phyloP scores from a whole-genome alignment of 2,888 invertebrate species.

The Neoscelio sp. region DNA sequence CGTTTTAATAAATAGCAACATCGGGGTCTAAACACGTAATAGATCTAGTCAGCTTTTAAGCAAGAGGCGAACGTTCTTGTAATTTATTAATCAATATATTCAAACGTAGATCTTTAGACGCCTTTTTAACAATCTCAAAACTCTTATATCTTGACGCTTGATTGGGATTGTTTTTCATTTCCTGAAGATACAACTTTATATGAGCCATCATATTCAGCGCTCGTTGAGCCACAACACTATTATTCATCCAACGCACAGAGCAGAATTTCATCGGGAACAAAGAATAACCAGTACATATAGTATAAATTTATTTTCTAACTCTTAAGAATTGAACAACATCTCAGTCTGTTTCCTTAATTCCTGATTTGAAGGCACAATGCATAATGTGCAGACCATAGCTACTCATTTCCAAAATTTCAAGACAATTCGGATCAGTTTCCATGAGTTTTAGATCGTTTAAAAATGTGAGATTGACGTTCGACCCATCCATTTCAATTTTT shows the following conservation, averaged over 20 bases:
- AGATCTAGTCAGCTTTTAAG: conserved; percentile 28
- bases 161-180: conserved; percentile 38
- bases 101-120: conserved; percentile 48
- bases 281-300: conserved; percentile 43
- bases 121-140: conserved; percentile 39
- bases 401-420: conserved; percentile 71
- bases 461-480: conserved; percentile 13
- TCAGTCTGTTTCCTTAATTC: conserved; percentile 68
- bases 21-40: conserved; percentile 33
- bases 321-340: conserved; percentile 67
- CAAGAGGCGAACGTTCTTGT: conserved; percentile 36
- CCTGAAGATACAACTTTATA: conserved; percentile 59
- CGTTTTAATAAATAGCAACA: conserved; percentile 9
- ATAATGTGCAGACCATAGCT: conserved; percentile 72
- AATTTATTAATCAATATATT: conserved; percentile 21
- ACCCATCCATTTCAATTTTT: conserved; percentile 40
- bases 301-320: conserved; percentile 72
- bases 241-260: conserved; percentile 71
- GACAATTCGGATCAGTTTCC: conserved; percentile 14
- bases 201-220: conserved; percentile 62
- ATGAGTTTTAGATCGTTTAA: not conserved
- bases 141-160: conserved; percentile 48
- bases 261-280: conserved; percentile 74
- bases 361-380: conserved; percentile 72
- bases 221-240: conserved; percentile 62